A percentile compares a stretch with the other conserved stretches of the same genome.
These are phyloP conservation scores for Rhizomys pruinosus DNA, from an alignment of 2,113 vertebrate genomes.

Conservation along the genomic window DNA sequence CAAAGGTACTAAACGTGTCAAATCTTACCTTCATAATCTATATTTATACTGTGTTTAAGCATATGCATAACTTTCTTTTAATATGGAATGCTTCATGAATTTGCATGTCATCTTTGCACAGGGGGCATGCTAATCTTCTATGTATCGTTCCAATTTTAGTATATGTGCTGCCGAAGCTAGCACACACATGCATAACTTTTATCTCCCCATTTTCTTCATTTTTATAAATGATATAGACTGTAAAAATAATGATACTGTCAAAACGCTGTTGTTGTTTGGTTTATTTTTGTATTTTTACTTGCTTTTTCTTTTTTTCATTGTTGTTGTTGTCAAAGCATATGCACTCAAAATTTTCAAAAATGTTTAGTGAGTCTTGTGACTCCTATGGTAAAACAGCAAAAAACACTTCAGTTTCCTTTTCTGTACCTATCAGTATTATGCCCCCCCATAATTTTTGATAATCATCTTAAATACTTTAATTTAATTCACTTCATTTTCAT, in stretches of 20 bases:
- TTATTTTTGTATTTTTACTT: background rate
- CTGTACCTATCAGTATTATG: background rate
- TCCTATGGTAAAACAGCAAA: background rate
- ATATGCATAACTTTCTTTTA: background rate
- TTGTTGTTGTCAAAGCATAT: background rate
- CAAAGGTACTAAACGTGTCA: background rate
- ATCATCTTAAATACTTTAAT: background rate
- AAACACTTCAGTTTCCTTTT: background rate
- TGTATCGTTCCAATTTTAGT: too few relatives aligned
- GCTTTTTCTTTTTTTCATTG: background rate
- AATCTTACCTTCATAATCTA: background rate
- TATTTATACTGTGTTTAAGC: background rate
- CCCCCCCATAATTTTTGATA: background rate
- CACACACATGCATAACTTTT: background rate
- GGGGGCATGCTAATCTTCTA: too few relatives aligned
- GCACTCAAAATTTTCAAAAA: background rate
- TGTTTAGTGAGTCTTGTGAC: background rate
- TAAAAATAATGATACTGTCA: background rate
- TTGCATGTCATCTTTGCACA: too few relatives aligned
- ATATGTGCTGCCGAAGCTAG: too few relatives aligned
- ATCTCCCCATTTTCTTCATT: fast-evolving
- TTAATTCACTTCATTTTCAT: background rate
- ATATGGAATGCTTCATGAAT: too few relatives aligned
- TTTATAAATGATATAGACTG: background rate
- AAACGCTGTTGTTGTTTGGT: background rate